Evolutionary conservation across 1,140 invertebrate genomes (phyloP), one percentile per base, ranked within the genome.

Genomic region (Melitaea cinxia): DNA sequence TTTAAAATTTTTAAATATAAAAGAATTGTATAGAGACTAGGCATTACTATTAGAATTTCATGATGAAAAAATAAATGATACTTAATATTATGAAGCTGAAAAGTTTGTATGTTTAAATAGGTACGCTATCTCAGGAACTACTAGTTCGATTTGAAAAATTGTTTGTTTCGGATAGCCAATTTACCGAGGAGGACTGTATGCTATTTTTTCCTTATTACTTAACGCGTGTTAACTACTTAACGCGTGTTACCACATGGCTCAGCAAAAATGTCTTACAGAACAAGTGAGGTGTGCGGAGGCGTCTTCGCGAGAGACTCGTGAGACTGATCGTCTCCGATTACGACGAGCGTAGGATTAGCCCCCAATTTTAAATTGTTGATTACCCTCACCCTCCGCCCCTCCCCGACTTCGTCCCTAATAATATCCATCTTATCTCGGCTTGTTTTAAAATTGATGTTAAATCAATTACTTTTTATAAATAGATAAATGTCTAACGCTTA

Each of bases 341-440:
- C 71, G 65, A 52, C 68, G 50, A 65, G 70, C 69, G 64, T 55
- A 62, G 78, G 82, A 84, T 85, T 84, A 88, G 83, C 73, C 76
- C 26, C 73, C 83, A 85, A 85, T 85, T 88, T 88, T 81, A 86
- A 85, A 88, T 85, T 83, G 85, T 85, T 85, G 83, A 88, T 84
- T 86, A 70, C 21, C 53, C 58, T 30, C 53, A 14, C 6, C 4
- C 24, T 4, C 39, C 19, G 9, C 26, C 54, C 10, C 50, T 24
- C 54, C 19, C 52, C 17, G 21, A 10, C 24, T 7, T 15, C 5
- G 2, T n/a, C n/a, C n/a, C 30, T 39, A 12, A 30, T 24, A 42
- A 23, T 30, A 52, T 14, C 55, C 14, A 45, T 37, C 14, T 57
- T 57, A 57, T 39, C 19, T 21, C 33, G 1, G 23, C 14, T 9